These are phyloP conservation scores for Lagria hirta DNA, from an alignment of 2,888 invertebrate species.

Conservation along the genomic window DNA sequence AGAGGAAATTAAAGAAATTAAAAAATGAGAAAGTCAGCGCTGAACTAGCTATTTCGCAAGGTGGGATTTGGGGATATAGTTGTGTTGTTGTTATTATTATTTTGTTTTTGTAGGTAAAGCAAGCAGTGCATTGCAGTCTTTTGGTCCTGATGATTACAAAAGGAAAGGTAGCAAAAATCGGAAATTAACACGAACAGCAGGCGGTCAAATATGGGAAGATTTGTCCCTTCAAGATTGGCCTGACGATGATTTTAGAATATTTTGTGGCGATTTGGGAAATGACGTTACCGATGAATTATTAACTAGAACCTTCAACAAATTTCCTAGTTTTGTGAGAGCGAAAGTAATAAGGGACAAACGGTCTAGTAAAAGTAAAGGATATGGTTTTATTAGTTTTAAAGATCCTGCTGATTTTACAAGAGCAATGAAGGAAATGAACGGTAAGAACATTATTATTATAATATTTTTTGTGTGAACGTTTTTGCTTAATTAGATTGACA, in stretches of 20 bases:
- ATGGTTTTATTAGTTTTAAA: slow-evolving; percentile 97
- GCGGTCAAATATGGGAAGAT: slow-evolving; percentile 97
- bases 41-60: slow-evolving; percentile 66
- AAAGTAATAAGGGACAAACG: slow-evolving; percentile 95
- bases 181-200: slow-evolving; percentile 87
- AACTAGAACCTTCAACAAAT: slow-evolving; percentile 93
- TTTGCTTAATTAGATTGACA: slow-evolving; percentile 2
- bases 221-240: slow-evolving; percentile 92
- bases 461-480: slow-evolving; percentile 18
- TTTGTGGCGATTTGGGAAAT: slow-evolving; percentile 99
- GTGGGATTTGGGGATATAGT: slow-evolving; percentile 34
- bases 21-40: slow-evolving; percentile 69
- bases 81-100: slow-evolving; percentile 23
- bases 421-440: slow-evolving; percentile 99
- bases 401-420: slow-evolving; percentile 96
- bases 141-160: slow-evolving; percentile 59
- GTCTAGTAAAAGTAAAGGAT: slow-evolving; percentile 97
- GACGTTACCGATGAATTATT: slow-evolving; percentile 98
- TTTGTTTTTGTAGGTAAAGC: slow-evolving; percentile 52
- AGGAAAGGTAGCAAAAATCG: slow-evolving; percentile 53
- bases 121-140: slow-evolving; percentile 60
- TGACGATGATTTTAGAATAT: slow-evolving; percentile 97
- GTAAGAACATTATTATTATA: slow-evolving; percentile 63
- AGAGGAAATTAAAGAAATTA: slow-evolving; percentile 62
- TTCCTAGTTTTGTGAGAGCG: slow-evolving; percentile 89